phyloP scores from a whole-genome alignment of 2,797 vertebrate genomes.

The Prunella strophiata region DNA sequence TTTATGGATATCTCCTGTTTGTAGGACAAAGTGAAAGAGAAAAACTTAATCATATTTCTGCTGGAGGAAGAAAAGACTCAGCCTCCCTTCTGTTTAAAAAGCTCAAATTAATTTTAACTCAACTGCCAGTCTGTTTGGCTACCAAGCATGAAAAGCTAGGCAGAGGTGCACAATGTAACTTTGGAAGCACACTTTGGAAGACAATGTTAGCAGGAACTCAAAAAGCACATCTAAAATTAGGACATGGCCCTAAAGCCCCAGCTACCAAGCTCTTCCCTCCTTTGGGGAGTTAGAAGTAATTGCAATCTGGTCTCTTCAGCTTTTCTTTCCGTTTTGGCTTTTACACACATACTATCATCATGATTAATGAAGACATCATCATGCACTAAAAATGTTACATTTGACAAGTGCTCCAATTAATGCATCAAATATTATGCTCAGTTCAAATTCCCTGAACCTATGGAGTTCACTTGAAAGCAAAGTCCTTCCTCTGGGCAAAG shows the following conservation, averaged over 20 bases:
- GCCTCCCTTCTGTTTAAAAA: constrained; percentile 1
- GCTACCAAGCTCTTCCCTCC: background rate
- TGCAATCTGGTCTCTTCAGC: background rate
- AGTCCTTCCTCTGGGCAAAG: constrained; percentile 35
- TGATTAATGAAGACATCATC: constrained; percentile 37
- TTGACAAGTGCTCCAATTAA: constrained; percentile 47
- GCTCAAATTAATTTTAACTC: constrained; percentile 29
- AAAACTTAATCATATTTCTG: constrained; percentile 49
- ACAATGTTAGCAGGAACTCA: background rate
- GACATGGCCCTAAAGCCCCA: background rate
- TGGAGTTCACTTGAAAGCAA: background rate
- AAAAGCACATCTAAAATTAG: background rate
- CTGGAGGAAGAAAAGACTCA: constrained; percentile 23
- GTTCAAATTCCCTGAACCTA: constrained; percentile 24
- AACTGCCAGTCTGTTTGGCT: background rate
- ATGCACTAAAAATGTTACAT: constrained; percentile 10
- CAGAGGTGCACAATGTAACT: background rate
- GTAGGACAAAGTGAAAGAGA: constrained; percentile 57
- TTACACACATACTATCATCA: background rate
- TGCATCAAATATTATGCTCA: background rate
- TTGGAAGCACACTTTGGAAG: background rate
- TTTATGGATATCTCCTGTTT: constrained; percentile 58
- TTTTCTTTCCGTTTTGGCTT: constrained; percentile 38
- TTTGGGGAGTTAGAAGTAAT: background rate
- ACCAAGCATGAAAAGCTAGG: background rate